Evolutionary conservation across 2,888 invertebrate species (phyloP), one percentile per base, ranked within the genome.

Genomic region (Rhogogaster chlorosoma): DNA sequence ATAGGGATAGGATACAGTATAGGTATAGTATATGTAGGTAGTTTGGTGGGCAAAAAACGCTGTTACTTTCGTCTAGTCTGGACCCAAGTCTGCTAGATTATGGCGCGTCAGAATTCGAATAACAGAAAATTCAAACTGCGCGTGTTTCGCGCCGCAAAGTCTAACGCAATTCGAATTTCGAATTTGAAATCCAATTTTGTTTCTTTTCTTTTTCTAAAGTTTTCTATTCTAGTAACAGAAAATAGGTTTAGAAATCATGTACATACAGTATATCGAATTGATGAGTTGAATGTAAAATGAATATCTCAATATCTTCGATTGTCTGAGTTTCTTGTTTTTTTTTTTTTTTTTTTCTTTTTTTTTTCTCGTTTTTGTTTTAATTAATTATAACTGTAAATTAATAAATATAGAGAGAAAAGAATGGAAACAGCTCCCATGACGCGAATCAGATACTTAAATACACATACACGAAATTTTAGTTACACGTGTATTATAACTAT

Each of bases 31-130:
- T n/a, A 32, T 12, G 18, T 71, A 71, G n/a, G 12, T 22, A 22
- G 18, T 36, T n/a, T 9, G 32, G 36, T 36, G 32, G 18, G 1
- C 2, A 71, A 71, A 71, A 71, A 71, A 18, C 38, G 70, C 32
- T 71, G 22, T 71, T 71, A 71, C 70, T 71, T 71, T 71, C 70
- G 36, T 38, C 70, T n/a, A 29, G 22, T 71, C 70, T 71, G 38
- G 70, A 71, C 32, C 32, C 9, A 22, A 71, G 36, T 71, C 32
- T 26, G 10, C 32, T 61, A 38, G 70, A 38, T 70, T 18, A 36
- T 70, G 12, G 32, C 70, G 36, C 70, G 70, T 36, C 32, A 6
- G 70, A 32, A 70, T 70, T 70, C 70, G 6, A 38, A 73, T 38
- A 42, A 42, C 32, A 38, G n/a, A 18, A 70, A 67, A 67, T 67